Evolutionary conservation across 2,113 vertebrate genomes (phyloP).

Genomic region (Echinops telfairi): DNA sequence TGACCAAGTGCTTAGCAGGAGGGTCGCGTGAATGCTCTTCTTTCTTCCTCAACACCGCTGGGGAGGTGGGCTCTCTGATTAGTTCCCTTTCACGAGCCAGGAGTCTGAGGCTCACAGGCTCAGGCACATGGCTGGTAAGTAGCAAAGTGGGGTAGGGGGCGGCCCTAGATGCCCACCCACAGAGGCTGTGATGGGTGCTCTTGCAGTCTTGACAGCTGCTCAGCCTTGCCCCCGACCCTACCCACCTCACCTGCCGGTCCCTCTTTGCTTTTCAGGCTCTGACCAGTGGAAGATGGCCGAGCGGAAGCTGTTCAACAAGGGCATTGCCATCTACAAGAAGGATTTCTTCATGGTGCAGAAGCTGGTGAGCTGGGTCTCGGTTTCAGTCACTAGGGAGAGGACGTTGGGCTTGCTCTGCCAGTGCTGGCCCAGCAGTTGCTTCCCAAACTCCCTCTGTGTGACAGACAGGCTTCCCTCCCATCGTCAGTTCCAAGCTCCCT

Average conservation of each 20-base stretch:
- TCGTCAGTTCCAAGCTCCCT: neutral
- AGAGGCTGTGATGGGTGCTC: neutral
- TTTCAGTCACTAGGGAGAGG: neutral
- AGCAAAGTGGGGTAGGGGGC: neutral
- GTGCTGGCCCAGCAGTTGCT: neutral
- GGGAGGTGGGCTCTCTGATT: neutral
- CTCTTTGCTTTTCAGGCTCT: slow-evolving; percentile 89
- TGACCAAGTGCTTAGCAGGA: neutral
- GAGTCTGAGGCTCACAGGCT: slow-evolving; percentile 11
- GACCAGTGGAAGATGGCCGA: slow-evolving; percentile 95
- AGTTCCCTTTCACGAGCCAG: slow-evolving; percentile 31
- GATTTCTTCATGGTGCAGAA: slow-evolving; percentile 99
- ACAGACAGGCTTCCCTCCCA: neutral
- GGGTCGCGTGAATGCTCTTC: neutral
- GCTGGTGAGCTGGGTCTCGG: slow-evolving; percentile 88
- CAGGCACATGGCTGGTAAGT: neutral
- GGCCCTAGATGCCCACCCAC: neutral
- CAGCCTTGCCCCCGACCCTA: fast-evolving
- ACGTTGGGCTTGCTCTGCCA: neutral
- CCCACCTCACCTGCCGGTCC: neutral
- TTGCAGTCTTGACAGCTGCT: neutral
- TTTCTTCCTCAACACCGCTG: neutral
- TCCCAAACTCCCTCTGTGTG: neutral
- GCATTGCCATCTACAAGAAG: slow-evolving; percentile 96
- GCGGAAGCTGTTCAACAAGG: slow-evolving; percentile 96